phyloP scores from a whole-genome alignment of 2,113 vertebrate genomes.

The Rattus norvegicus region DNA sequence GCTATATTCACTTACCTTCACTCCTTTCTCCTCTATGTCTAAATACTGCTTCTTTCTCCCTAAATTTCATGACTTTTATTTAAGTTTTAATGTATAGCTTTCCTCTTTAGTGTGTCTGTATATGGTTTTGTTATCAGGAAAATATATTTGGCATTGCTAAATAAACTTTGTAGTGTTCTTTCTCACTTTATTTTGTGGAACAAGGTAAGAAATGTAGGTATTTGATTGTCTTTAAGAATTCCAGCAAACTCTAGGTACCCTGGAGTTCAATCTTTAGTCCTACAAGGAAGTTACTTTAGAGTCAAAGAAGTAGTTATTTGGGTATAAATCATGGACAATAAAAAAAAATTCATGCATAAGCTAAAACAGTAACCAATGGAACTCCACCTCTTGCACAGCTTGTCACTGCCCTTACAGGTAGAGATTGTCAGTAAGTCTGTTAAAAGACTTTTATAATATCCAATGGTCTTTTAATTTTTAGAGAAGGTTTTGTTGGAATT shows the following conservation, averaged over 20 bases:
- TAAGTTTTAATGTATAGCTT: background rate
- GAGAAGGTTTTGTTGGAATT: background rate
- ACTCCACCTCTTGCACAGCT: background rate
- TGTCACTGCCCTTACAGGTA: background rate
- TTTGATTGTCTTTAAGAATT: background rate
- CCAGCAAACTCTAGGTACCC: background rate
- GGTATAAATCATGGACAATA: background rate
- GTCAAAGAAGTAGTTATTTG: background rate
- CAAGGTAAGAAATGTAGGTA: background rate
- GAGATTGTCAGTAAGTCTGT: background rate
- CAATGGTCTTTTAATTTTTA: background rate
- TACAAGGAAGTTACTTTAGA: conserved; percentile 3
- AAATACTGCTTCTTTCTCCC: background rate
- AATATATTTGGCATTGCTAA: background rate
- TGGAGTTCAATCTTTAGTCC: background rate
- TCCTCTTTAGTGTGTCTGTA: background rate
- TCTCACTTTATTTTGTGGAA: background rate
- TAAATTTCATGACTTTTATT: background rate
- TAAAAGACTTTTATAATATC: background rate
- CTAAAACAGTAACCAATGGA: background rate
- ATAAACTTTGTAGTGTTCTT: background rate
- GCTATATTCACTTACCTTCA: background rate
- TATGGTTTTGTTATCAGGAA: background rate
- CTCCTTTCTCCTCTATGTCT: background rate
- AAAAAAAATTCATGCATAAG: background rate